Conservation (phyloP, 2,113 vertebrate species). For the Xenus cinereus region DNA sequence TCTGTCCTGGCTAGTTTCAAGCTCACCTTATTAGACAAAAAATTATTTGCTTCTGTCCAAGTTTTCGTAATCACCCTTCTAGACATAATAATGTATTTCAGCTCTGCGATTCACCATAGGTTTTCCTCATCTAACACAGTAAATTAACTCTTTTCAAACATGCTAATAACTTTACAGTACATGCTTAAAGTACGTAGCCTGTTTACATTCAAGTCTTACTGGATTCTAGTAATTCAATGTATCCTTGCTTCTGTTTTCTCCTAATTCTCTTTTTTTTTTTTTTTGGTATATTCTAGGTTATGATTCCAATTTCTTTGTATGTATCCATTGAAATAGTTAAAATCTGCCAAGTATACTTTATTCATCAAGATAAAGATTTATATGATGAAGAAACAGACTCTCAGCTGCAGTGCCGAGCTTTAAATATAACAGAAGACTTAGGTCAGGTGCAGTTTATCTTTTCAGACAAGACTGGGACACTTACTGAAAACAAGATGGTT, state of each 20-base stretch:
- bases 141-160: slow-evolving; percentile 45
- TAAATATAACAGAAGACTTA: slow-evolving; percentile 97
- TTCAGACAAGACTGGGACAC: slow-evolving; percentile 97
- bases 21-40: slow-evolving; percentile 17
- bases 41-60: slow-evolving; percentile 40
- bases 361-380: slow-evolving; percentile 92
- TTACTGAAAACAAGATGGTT: slow-evolving; percentile 99
- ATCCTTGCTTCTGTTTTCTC: background rate
- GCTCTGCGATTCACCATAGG: background rate
- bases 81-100: slow-evolving; percentile 3
- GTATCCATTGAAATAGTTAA: slow-evolving; percentile 99
- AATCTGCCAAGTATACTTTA: slow-evolving; percentile 96
- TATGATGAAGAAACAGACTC: slow-evolving; percentile 96
- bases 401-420: slow-evolving; percentile 90
- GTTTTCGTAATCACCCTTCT: slow-evolving; percentile 29
- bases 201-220: background rate
- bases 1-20: slow-evolving; percentile 45
- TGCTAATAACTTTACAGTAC: background rate
- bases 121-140: slow-evolving; percentile 33
- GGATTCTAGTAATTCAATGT: background rate
- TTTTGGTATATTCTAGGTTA: slow-evolving; percentile 77
- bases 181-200: background rate
- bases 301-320: slow-evolving; percentile 97
- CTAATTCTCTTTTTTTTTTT: background rate
- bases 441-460: slow-evolving; percentile 98